These are phyloP conservation scores for Oegoconia quadripuncta DNA, from an alignment of 2,888 invertebrate species.

Conservation along the genomic window DNA sequence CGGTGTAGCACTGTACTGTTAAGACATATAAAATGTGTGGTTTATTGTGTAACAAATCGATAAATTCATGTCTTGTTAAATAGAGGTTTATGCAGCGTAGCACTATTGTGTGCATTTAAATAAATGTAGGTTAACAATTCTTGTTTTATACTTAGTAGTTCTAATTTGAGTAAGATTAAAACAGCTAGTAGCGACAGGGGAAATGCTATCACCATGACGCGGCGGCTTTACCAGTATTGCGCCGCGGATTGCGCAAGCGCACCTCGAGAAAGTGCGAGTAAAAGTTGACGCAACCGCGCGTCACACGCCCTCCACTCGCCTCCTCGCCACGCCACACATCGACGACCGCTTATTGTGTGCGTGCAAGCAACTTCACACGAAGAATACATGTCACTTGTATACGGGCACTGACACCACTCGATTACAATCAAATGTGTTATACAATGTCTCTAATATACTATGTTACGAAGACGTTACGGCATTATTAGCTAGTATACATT, in stretches of 20 bases:
- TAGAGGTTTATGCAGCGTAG: background rate
- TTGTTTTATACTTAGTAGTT: background rate
- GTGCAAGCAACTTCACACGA: slow-evolving; percentile 14
- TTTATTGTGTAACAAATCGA: slow-evolving; percentile 3
- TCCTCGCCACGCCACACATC: slow-evolving; percentile 32
- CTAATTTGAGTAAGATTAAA: background rate
- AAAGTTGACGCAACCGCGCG: slow-evolving; percentile 77
- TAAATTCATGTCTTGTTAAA: background rate
- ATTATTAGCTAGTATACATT: slow-evolving; percentile 18
- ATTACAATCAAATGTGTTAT: slow-evolving; percentile 62
- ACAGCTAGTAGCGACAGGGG: slow-evolving; percentile 24
- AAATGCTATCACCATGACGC: slow-evolving; percentile 53
- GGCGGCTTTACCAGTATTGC: slow-evolving; percentile 65
- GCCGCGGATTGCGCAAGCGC: slow-evolving; percentile 70
- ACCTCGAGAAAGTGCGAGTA: slow-evolving; percentile 75
- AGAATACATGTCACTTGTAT: slow-evolving; percentile 27
- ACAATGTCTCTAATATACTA: slow-evolving; percentile 49
- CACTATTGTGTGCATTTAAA: background rate
- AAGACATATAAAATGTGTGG: slow-evolving; percentile 1
- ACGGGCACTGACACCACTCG: slow-evolving; percentile 55
- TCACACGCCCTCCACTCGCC: slow-evolving; percentile 46
- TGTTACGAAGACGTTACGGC: slow-evolving; percentile 34
- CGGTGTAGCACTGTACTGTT: too few species aligned
- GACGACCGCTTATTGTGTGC: slow-evolving; percentile 13
- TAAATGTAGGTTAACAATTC: slow-evolving; percentile 6